phyloP scores from a whole-genome alignment of 2,797 vertebrate species.

The Channa striata region DNA sequence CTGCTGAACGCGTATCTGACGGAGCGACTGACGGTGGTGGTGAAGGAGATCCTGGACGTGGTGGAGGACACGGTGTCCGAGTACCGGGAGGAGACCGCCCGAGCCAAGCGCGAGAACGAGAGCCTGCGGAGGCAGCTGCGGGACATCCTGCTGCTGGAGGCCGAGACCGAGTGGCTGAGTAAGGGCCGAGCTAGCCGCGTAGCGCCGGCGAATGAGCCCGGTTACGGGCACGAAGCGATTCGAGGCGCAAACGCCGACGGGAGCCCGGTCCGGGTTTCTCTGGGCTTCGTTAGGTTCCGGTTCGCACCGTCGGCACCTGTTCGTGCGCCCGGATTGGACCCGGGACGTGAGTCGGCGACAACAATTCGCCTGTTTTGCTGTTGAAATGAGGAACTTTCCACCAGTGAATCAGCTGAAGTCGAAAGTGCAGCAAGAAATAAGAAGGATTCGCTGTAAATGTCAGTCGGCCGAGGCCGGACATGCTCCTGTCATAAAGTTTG shows the following conservation, averaged over 20 bases:
- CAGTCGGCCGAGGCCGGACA: too few species aligned
- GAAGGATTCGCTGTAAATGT: too few species aligned
- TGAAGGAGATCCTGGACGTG: slow-evolving; percentile 82
- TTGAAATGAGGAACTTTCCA: background rate
- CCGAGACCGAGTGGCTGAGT: slow-evolving; percentile 75
- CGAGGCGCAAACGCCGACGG: too few species aligned
- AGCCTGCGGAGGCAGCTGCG: slow-evolving; percentile 81
- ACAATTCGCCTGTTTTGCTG: background rate
- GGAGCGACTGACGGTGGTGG: slow-evolving; percentile 80
- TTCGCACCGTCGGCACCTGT: background rate
- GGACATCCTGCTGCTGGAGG: slow-evolving; percentile 79
- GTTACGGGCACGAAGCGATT: too few species aligned
- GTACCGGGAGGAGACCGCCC: slow-evolving; percentile 82
- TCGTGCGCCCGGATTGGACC: accelerated
- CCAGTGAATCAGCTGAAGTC: background rate
- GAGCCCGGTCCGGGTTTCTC: too few species aligned
- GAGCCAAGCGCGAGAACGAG: slow-evolving; percentile 80
- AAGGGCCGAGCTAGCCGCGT: slow-evolving; percentile 42
- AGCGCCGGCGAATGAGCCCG: accelerated
- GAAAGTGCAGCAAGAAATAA: accelerated
- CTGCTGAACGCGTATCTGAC: slow-evolving; percentile 80
- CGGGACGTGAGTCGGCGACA: too few species aligned
- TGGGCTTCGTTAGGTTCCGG: accelerated
- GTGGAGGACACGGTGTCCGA: slow-evolving; percentile 84
- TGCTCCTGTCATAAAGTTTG: too few species aligned